Evolutionary conservation across 2,888 invertebrate species (phyloP).

Genomic region (Vanessa cardui): DNA sequence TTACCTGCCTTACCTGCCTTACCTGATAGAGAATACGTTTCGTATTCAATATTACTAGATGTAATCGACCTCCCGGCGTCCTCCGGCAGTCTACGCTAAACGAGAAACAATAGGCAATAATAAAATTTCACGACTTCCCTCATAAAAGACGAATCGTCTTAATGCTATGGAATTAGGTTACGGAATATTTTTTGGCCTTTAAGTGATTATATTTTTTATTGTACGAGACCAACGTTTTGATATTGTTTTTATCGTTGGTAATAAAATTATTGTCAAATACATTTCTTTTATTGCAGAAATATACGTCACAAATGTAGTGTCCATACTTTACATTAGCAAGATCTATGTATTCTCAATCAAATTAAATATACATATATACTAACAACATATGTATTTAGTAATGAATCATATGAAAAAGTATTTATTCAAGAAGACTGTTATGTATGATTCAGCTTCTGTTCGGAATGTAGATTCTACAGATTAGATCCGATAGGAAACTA

Average conservation of each 20-base stretch:
- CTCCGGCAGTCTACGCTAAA: slow-evolving; percentile 19
- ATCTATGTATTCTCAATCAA: too few species aligned
- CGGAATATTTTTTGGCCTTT: slow-evolving; percentile 7
- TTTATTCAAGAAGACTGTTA: too few species aligned
- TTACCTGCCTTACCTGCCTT: neutral
- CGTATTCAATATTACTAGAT: neutral
- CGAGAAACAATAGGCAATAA: slow-evolving; percentile 51
- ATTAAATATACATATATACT: too few species aligned
- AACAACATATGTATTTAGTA: too few species aligned
- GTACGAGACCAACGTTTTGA: neutral
- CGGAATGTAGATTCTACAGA: too few species aligned
- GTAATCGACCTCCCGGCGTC: slow-evolving; percentile 1
- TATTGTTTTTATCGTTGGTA: neutral
- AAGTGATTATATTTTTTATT: slow-evolving; percentile 20
- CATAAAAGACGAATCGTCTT: slow-evolving; percentile 45
- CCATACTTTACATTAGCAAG: too few species aligned
- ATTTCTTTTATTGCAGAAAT: neutral
- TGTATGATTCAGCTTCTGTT: too few species aligned
- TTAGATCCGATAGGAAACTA: too few species aligned
- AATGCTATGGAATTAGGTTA: slow-evolving; percentile 17
- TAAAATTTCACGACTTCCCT: slow-evolving; percentile 50
- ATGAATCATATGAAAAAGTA: too few species aligned
- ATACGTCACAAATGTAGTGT: too few species aligned
- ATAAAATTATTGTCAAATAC: neutral
- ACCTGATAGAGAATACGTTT: neutral